Evolutionary conservation across 2,888 invertebrate species (phyloP).

Genomic region (Agonum fuliginosum): DNA sequence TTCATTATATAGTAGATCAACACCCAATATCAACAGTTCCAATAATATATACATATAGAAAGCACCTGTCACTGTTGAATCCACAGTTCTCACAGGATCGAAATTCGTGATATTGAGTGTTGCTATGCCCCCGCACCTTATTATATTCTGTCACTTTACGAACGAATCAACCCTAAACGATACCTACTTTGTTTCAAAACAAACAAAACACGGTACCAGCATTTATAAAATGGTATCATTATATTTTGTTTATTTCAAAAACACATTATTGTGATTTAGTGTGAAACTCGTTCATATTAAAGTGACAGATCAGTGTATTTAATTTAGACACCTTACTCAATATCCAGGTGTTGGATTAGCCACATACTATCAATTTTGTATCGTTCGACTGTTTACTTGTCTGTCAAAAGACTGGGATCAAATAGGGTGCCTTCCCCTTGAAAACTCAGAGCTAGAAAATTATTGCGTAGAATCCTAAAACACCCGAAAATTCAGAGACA

Average conservation of each 20-base stretch:
- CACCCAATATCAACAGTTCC: conserved; percentile 55
- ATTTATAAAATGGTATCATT: not conserved
- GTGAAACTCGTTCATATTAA: not conserved
- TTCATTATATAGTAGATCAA: conserved; percentile 42
- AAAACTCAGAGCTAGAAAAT: too few species aligned
- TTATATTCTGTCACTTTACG: too few species aligned
- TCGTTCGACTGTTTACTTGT: not conserved
- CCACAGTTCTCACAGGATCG: not conserved
- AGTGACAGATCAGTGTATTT: not conserved
- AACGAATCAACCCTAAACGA: not conserved
- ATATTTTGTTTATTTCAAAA: not conserved
- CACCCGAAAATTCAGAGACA: too few species aligned
- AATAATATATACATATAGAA: conserved; percentile 47
- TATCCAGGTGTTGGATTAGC: conserved; percentile 11
- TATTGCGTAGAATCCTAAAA: too few species aligned
- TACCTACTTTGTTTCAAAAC: too few species aligned
- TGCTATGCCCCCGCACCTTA: conserved; percentile 49
- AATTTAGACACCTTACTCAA: conserved; percentile 43
- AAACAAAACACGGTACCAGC: not conserved
- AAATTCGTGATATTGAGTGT: conserved; percentile 50
- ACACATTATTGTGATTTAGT: not conserved
- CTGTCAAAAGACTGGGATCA: too few species aligned
- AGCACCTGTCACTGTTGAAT: conserved; percentile 22
- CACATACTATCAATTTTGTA: not conserved
- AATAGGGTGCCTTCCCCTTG: too few species aligned